phyloP scores from a whole-genome alignment of 2,113 vertebrate genomes.

The Sinosuthora webbiana region DNA sequence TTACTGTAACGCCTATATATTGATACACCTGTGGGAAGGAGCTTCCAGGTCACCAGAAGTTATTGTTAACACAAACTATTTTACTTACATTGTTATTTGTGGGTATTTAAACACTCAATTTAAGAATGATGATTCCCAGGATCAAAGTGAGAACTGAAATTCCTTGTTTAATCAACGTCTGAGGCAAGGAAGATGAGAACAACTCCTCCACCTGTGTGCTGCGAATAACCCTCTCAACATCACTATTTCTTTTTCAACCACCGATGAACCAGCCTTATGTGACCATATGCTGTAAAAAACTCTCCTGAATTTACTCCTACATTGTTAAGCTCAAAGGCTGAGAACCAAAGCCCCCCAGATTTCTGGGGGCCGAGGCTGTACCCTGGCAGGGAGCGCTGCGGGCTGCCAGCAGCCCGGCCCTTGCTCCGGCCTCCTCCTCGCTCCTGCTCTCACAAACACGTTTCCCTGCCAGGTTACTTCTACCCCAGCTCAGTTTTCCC shows the following conservation, averaged over 20 bases:
- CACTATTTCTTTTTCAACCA: not conserved
- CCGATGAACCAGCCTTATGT: not conserved
- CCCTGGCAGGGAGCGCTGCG: not conserved
- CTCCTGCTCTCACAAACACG: constrained; percentile 19
- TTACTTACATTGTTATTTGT: not conserved
- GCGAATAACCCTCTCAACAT: not conserved
- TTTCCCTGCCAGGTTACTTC: constrained; percentile 27
- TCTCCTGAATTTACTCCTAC: not conserved
- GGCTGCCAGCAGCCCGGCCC: not conserved
- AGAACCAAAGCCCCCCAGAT: not conserved
- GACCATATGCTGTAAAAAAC: not conserved
- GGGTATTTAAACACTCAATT: not conserved
- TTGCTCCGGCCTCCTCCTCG: constrained; percentile 31
- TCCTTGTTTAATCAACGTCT: not conserved
- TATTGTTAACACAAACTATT: not conserved
- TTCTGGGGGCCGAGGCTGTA: not conserved
- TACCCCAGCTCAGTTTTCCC: constrained; percentile 43
- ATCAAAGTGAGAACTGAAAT: not conserved
- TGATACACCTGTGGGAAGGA: not conserved
- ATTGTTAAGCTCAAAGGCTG: not conserved
- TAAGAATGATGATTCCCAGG: not conserved
- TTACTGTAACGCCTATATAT: not conserved
- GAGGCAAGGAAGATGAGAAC: not conserved
- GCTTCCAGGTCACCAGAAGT: not conserved
- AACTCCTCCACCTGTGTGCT: not conserved